Evolutionary conservation across 2,797 vertebrate species (phyloP).

Genomic region (Malurus splendens): DNA sequence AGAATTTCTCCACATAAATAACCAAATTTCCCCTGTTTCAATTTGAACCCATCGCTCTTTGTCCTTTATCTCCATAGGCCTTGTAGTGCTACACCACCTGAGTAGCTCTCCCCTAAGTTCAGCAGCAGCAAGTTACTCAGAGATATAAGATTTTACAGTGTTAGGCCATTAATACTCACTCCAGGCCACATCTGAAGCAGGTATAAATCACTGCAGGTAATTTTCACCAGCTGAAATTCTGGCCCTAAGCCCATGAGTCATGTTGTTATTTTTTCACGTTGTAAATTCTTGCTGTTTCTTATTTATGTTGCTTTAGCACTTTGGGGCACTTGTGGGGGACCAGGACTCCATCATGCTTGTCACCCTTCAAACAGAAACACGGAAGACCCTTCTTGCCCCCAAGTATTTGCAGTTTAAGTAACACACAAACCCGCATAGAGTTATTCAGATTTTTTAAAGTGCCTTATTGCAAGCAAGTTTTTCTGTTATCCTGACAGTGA

Average conservation of each 20-base stretch:
- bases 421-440: accelerated
- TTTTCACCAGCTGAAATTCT: conserved; percentile 55
- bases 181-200: conserved; percentile 23
- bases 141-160: background rate
- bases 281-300: conserved; percentile 56
- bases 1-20: background rate
- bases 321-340: background rate
- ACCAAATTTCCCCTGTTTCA: background rate
- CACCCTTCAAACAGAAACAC: background rate
- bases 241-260: conserved; percentile 16
- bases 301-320: conserved; percentile 40
- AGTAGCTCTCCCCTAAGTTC: background rate
- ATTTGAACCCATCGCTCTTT: background rate
- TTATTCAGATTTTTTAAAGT: background rate
- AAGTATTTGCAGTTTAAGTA: background rate
- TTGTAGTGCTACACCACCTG: background rate
- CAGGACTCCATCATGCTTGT: background rate
- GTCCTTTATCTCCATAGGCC: background rate
- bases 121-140: conserved; percentile 6
- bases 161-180: conserved; percentile 8
- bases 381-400: background rate
- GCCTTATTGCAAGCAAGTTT: background rate
- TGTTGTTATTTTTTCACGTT: conserved; percentile 59
- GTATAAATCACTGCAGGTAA: conserved; percentile 61
- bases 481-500: background rate